Evolutionary conservation across 2,888 invertebrate species (phyloP), one percentile per base, ranked within the genome.

Genomic region (Clanis bilineata): DNA sequence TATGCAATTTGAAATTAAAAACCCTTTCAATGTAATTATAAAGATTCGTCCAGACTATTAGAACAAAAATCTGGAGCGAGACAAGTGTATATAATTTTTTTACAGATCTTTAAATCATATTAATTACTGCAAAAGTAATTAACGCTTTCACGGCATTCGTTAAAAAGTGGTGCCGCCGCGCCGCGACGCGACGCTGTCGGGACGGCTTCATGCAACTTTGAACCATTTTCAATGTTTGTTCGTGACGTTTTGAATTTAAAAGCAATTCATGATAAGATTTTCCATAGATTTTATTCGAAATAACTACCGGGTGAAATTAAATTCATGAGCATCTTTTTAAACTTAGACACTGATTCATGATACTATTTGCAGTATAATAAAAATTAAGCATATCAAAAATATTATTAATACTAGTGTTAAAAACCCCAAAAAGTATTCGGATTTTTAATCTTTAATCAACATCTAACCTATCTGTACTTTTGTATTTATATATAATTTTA

Each of bases 121-220:
- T 91, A 90, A 91, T 91, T 90, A 86, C 88, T 83, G 87, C 75
- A 75, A 85, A 90, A 90, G 91, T 86, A 91, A 91, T 91, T 90
- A 91, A 90, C 87, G 90, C 86, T 82, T 88, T 88, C 86, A 82
- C 81, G 79, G 82, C 77, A 85, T 91, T 88, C 88, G 90, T 90
- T 90, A 90, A 91, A 91, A 91, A 90, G 86, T 89, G 85, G 87
- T 83, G 82, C 77, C 74, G 82, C 80, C 74, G 82, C 80, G n/a
- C n/a, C n/a, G n/a, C n/a, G n/a, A n/a, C 81, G 77, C 82, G 83
- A 74, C 76, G 80, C 73, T 70, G 68, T 67, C 60, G 60, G 82
- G 73, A 81, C 32, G 60, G 68, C 38, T 32, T 77, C 72, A 85
- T 84, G 72, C 78, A 71, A 43, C 18, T 57, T 38, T 5, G 47